Evolutionary conservation across 2,113 vertebrate species (phyloP), one percentile per base, ranked within the genome.

Genomic region (Telmatochromis sp.): DNA sequence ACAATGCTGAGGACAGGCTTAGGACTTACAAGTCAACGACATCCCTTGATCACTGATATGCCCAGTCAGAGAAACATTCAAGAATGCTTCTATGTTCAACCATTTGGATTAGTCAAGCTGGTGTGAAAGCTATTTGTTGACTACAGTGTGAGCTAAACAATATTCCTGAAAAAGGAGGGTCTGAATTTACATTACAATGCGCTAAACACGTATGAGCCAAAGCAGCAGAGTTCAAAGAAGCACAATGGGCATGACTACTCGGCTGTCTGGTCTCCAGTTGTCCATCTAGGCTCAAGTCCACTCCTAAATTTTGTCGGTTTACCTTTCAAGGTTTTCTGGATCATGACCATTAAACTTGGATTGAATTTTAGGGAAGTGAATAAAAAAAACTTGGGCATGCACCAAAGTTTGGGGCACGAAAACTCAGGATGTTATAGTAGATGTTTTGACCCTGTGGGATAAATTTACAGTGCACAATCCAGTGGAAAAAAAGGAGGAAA

Each of bases 21-120:
- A 54, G 80, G 75, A 87, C 89, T 89, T 79, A 55, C 79, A 28
- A 89, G 88, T 90, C 84, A 93, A 83, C 78, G 87, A 73, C 89
- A 91, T 87, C 84, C 78, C 93, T 42, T 87, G 90, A 91, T 92
- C 92, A 55, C 84, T 90, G 89, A 86, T 89, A 86, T 89, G 83
- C 54, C 78, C 84, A 79, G 45, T 45, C 87, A 60, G 2, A 54
- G 75, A 91, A 92, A 86, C 88, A 17, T 81, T 58, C 23, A 73
- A 33, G 55, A 54, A 26, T 28, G 33, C 42, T 26, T 26, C 11
- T 58, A 17, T 60, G 31, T 75, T 78, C 26, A 37, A 54, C 11
- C 82, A 21, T 51, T 79, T 83, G 14, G 14, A 26, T 47, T 47
- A 51, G 31, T 23, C 31, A n/a, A 31, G 14, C 11, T 23, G 40